Conservation (phyloP, 2,888 invertebrate species). For the Ceraclea dissimilis region DNA sequence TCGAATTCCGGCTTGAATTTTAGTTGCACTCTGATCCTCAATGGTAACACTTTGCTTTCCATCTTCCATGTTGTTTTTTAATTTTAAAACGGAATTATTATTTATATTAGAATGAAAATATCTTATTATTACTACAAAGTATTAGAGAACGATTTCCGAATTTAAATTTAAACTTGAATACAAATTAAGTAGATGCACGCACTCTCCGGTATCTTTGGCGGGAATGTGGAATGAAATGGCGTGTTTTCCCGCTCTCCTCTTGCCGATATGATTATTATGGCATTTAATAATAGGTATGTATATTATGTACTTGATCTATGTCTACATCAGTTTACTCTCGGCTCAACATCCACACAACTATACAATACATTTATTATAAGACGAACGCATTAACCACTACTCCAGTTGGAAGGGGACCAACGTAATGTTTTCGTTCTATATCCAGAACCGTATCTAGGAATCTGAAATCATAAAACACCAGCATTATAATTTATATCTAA, state of each 20-base stretch:
- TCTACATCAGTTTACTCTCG: too few relatives aligned
- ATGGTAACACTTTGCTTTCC: slow-evolving; percentile 7
- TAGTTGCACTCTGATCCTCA: slow-evolving; percentile 36
- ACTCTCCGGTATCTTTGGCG: background rate
- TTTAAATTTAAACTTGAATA: background rate
- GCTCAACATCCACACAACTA: too few relatives aligned
- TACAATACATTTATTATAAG: background rate
- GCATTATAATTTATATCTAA: too few relatives aligned
- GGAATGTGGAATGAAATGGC: slow-evolving; percentile 10
- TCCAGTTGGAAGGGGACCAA: slow-evolving; percentile 13
- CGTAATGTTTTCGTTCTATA: slow-evolving; percentile 1
- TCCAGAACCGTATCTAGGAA: background rate
- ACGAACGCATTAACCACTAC: background rate
- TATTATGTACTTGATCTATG: too few relatives aligned
- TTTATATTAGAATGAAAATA: background rate
- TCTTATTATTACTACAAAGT: background rate
- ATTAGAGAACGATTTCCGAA: too few relatives aligned
- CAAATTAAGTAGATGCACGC: background rate
- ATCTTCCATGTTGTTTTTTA: background rate
- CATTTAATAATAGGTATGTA: too few relatives aligned
- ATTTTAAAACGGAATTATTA: background rate
- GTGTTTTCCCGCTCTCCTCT: slow-evolving; percentile 1
- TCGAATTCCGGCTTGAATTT: slow-evolving; percentile 49
- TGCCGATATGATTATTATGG: too few relatives aligned
- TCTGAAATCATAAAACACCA: background rate